These are phyloP conservation scores for Ischnura elegans DNA, from an alignment of 2,888 invertebrate genomes.

Conservation along the genomic window DNA sequence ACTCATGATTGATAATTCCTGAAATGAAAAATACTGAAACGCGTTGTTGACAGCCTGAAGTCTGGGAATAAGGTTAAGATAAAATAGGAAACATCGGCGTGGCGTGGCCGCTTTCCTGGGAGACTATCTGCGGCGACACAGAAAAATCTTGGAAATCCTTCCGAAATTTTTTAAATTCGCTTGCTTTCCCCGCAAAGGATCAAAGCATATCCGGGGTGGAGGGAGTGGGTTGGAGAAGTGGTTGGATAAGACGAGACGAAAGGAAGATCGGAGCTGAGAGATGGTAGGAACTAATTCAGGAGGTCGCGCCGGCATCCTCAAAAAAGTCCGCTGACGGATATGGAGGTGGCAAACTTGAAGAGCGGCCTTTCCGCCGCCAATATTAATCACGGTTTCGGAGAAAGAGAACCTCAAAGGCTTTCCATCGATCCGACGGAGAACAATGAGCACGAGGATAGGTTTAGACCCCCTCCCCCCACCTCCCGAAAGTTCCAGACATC, in stretches of 20 bases:
- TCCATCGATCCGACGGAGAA: not conserved
- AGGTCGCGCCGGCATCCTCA: not conserved
- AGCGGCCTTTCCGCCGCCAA: not conserved
- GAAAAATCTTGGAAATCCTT: no score
- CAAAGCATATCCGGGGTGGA: not conserved
- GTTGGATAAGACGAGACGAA: not conserved
- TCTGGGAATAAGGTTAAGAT: no score
- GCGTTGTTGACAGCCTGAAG: no score
- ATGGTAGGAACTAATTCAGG: slow-evolving; percentile 15
- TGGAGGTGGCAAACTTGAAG: not conserved
- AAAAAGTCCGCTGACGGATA: not conserved
- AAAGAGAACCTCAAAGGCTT: not conserved
- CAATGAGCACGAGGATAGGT: not conserved
- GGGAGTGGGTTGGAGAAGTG: not conserved
- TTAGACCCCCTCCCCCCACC: not conserved
- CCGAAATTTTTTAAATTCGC: slow-evolving; percentile 1
- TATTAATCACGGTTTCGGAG: slow-evolving; percentile 20
- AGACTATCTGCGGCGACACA: no score
- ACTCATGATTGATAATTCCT: no score
- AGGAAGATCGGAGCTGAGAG: not conserved
- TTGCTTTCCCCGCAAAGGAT: not conserved
- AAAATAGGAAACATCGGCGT: no score
- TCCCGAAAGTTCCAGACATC: not conserved
- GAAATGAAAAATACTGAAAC: no score
- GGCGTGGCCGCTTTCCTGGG: no score